Evolutionary conservation across 2,888 invertebrate genomes (phyloP), one percentile per base, ranked within the genome.

Genomic region (Ennomos fuscantarius): DNA sequence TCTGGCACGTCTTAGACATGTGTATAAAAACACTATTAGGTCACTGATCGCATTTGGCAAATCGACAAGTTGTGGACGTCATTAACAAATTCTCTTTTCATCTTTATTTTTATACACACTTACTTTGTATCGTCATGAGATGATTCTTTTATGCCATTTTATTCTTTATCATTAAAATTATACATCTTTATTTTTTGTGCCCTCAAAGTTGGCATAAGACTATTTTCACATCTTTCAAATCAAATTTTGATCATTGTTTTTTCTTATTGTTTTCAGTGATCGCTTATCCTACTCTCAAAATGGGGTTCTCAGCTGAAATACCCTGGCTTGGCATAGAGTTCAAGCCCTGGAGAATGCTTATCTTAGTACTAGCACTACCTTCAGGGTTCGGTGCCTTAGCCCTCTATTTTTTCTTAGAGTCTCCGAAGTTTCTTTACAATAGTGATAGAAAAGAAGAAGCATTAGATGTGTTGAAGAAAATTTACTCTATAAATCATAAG

Each of bases 341-440:
- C 72, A 93, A 93, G 56, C 95, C 96, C 0, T 97, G 97, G 97
- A 92, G 97, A 43, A 74, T 96, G 10, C 94, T 96, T 48, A 83
- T 96, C 24, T 89, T 95, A 0, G 76, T 86, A 0, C 69, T 89
- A 37, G 84, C 89, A 0, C 37, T 91, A 10, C 91, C 91, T 0
- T 76, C 82, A 8, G 90, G 89, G 0, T 40, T 95, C 0, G 93
- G 96, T 47, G 94, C 94, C 0, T 11, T 94, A 0, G 92, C 94
- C 8, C 86, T 95, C 10, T 84, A 91, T 40, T 90, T 91, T 62
- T 92, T 95, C 71, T 95, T 96, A 0, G 97, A 97, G 79, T 97
- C 96, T 52, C 97, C 97, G 0, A 96, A 96, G 78, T 97, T 95
- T 77, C 87, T 95, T 49, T 92, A 95, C 12, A 93, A 95, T 32